Base-by-base conservation (phyloP, 2,113 vertebrate species). In the Macaca fascicularis region DNA sequence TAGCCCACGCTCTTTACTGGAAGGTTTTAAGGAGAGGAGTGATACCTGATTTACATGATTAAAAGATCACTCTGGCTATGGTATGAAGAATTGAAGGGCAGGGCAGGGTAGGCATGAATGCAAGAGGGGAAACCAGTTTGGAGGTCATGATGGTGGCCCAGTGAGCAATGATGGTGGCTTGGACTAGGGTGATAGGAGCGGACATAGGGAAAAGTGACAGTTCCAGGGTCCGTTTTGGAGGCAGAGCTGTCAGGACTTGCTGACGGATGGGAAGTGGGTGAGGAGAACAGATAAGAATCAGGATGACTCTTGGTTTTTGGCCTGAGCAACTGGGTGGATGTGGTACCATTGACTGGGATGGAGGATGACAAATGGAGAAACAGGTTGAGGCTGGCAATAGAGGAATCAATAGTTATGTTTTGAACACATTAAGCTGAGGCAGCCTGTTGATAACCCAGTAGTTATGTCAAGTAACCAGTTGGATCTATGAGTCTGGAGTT, bases 291-390 rank as follows among this genome's bases (percentile, higher is more conserved):
- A 88, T 72, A 94, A 57, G 83, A 32, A 82, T 97, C 95, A 12
- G 30, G 84, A 61, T 69, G 87, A 88, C 40, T 72, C 38, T 4
- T 5, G 38, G 89, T 12, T 48, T 93, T 83, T 45, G 83, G 79
- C 64, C 86, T 43, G 67, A 91, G 82, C 52, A 6, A 52, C 72
- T 45, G 93, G 83, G 86, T 83, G 79, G 93, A 30, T 59, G 38
- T 1, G 10, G 67, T 25, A 32, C 89, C 89, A 64, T 20, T 84
- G 87, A 40, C 57, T 17, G 82, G 35, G 55, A 50, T 12, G 89
- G 59, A 89, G 76, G 48, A 52, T 4, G 76, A 86, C 85, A 82
- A 89, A 94, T 59, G 17, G 91, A 94, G 92, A 90, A 95, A 97
- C 97, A 85, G 94, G 97, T 90, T 92, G 78, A 57, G 94, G 55